phyloP scores from a whole-genome alignment of 1,140 invertebrate species.

The Drosophila melanogaster region DNA sequence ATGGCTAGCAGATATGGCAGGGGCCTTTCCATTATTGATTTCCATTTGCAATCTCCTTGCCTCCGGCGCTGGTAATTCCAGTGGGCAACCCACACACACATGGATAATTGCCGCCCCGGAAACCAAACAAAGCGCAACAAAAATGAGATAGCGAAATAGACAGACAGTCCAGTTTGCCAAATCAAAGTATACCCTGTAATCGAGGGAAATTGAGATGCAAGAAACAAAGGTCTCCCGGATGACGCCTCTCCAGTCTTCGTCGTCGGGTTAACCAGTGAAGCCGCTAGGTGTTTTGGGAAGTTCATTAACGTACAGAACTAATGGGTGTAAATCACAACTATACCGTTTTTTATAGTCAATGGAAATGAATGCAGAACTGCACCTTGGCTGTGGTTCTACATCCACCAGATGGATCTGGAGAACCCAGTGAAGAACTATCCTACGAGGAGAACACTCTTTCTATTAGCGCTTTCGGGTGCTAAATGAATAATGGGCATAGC shows the following conservation, averaged over 20 bases:
- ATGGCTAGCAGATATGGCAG: conserved; percentile 31
- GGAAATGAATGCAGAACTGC: neutral
- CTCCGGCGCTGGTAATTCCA: conserved; percentile 42
- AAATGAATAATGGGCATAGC: conserved; percentile 52
- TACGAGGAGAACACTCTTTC: conserved; percentile 2
- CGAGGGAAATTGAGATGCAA: neutral
- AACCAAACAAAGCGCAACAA: conserved; percentile 24
- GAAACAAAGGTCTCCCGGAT: too few species aligned
- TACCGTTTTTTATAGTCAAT: conserved; percentile 1
- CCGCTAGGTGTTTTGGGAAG: neutral
- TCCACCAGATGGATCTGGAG: neutral
- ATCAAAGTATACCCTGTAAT: conserved; percentile 11
- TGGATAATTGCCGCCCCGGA: conserved; percentile 41
- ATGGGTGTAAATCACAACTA: neutral
- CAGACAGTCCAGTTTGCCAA: conserved; percentile 3
- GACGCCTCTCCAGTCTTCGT: too few species aligned
- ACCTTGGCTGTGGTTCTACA: neutral
- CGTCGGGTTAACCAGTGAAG: too few species aligned
- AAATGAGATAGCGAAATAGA: neutral
- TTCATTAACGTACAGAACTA: neutral
- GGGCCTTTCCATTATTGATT: conserved; percentile 70
- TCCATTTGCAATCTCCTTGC: conserved; percentile 57
- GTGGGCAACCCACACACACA: conserved; percentile 21
- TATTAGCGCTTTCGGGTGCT: conserved; percentile 52
- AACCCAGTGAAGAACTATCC: neutral